These are phyloP conservation scores for Sapayoa aenigma DNA, from an alignment of 2,113 vertebrate genomes.

Conservation along the genomic window DNA sequence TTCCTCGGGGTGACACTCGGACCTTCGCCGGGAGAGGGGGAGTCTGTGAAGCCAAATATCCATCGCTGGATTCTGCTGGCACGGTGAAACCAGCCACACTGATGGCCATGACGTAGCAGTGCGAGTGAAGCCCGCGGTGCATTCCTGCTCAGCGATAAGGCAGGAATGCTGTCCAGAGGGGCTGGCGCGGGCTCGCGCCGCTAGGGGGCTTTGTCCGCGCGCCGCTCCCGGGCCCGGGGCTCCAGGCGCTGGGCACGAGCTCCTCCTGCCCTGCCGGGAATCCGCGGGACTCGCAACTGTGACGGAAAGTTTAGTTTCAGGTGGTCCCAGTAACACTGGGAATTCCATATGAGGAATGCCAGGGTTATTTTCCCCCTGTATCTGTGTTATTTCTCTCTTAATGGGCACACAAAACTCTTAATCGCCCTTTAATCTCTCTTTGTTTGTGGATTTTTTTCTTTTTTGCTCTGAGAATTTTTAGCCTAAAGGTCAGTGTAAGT, in stretches of 20 bases:
- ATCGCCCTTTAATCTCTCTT: not conserved
- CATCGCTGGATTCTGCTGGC: rapidly evolving
- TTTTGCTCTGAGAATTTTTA: not conserved
- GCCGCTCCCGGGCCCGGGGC: not conserved
- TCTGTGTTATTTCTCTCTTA: not conserved
- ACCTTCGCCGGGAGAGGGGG: not conserved
- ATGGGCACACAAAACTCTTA: not conserved
- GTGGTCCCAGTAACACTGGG: rapidly evolving
- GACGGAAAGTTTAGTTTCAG: too few relatives aligned
- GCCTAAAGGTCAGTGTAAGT: not conserved
- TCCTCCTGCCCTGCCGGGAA: not conserved
- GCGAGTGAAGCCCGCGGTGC: not conserved
- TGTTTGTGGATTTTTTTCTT: not conserved
- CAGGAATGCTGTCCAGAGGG: not conserved
- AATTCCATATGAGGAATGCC: not conserved
- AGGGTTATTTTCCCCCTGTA: rapidly evolving
- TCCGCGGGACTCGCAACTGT: too few relatives aligned
- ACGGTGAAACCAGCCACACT: rapidly evolving
- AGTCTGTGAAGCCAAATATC: rapidly evolving
- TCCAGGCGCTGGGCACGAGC: not conserved
- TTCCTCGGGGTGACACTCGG: not conserved
- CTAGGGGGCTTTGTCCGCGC: not conserved
- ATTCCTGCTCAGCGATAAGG: not conserved
- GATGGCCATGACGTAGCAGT: rapidly evolving
- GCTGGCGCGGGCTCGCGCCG: not conserved